A percentile compares a stretch with the other conserved stretches of the same genome.
These are phyloP conservation scores for Aphidius ervi DNA, from an alignment of 1,140 invertebrate genomes.

Conservation along the genomic window DNA sequence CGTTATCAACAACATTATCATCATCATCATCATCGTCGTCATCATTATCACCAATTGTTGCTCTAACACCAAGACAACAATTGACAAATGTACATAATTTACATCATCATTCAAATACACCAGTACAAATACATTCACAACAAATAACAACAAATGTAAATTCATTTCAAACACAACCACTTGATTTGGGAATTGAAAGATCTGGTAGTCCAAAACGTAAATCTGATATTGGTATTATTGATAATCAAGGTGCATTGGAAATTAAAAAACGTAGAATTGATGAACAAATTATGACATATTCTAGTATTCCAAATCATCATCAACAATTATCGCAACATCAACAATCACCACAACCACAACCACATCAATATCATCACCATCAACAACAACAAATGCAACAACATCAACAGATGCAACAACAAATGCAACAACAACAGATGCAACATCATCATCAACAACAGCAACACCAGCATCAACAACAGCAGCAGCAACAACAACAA, in stretches of 20 bases:
- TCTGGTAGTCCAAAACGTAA: slow-evolving; percentile 59
- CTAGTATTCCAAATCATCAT: not conserved
- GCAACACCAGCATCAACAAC: too few species aligned
- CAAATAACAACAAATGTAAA: slow-evolving; percentile 32
- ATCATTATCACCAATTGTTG: slow-evolving; percentile 52
- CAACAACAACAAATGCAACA: too few species aligned
- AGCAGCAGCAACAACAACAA: too few species aligned
- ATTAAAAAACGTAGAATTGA: slow-evolving; percentile 52
- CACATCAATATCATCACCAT: too few species aligned
- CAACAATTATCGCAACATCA: not conserved
- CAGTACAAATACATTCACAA: slow-evolving; percentile 38
- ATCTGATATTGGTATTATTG: slow-evolving; percentile 41
- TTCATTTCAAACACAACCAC: slow-evolving; percentile 64
- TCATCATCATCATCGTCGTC: too few species aligned
- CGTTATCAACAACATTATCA: too few species aligned
- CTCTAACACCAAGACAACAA: slow-evolving; percentile 43
- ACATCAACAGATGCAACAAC: not conserved
- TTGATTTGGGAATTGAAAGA: slow-evolving; percentile 65
- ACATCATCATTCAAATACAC: slow-evolving; percentile 43
- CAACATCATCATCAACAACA: too few species aligned
- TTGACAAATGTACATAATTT: slow-evolving; percentile 45
- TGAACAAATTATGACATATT: slow-evolving; percentile 20
- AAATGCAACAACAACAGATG: not conserved
- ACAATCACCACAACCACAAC: not conserved
- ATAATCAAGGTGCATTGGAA: slow-evolving; percentile 52